Conservation (phyloP, 2,888 invertebrate genomes). For the Eutolmus rufibarbis region DNA sequence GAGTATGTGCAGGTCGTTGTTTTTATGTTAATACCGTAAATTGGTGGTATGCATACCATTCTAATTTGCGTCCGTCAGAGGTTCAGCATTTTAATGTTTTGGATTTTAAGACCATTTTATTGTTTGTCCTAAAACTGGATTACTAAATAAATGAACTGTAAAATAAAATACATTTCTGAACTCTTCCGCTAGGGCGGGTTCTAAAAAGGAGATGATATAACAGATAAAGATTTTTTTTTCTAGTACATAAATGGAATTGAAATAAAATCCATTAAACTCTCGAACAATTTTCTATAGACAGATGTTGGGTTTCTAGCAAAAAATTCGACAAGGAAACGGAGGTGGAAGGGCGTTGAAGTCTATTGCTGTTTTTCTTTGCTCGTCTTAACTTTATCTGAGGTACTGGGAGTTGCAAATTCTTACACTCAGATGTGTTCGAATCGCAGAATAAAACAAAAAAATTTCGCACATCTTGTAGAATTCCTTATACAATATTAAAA, state of each 20-base stretch:
- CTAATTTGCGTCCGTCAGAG: not conserved
- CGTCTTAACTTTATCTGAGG: too few species aligned
- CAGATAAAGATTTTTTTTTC: too few species aligned
- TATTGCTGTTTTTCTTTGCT: not conserved
- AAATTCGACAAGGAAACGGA: too few species aligned
- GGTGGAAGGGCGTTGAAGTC: not conserved
- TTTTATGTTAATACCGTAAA: not conserved
- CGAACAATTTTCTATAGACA: not conserved
- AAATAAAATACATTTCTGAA: not conserved
- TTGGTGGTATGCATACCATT: not conserved
- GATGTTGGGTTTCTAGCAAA: not conserved
- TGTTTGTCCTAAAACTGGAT: not conserved
- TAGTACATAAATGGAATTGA: too few species aligned
- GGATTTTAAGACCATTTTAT: not conserved
- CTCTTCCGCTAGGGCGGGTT: not conserved
- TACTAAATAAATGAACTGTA: not conserved
- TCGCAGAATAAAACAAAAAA: too few species aligned
- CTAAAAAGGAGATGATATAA: not conserved
- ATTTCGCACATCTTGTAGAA: too few species aligned
- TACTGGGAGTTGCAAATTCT: too few species aligned
- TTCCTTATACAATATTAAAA: too few species aligned
- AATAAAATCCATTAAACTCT: too few species aligned
- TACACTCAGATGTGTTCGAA: too few species aligned
- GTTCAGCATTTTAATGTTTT: not conserved
- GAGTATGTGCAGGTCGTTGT: not conserved